A percentile compares a stretch with the other conserved stretches of the same genome.
Evolutionary conservation across 2,888 invertebrate species (phyloP).

Genomic region (Scaptomyza tumidula): DNA sequence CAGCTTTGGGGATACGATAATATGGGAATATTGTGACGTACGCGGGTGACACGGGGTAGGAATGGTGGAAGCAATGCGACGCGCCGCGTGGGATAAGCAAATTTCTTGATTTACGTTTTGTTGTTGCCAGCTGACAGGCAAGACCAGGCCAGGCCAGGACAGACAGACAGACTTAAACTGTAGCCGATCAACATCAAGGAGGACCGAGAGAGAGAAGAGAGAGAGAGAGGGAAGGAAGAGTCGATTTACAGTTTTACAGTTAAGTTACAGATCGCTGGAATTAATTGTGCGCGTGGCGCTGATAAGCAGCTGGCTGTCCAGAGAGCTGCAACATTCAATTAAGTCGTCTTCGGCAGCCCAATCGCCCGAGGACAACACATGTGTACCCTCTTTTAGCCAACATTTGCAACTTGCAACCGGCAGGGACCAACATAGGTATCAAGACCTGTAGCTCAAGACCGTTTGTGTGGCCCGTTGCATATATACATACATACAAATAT

Average conservation of each 20-base stretch:
- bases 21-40: not conserved
- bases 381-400: constrained; percentile 20
- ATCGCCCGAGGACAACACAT: constrained; percentile 26
- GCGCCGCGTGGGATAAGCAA: constrained; percentile 73
- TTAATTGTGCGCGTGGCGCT: constrained; percentile 70
- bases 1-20: constrained; percentile 1
- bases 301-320: constrained; percentile 71
- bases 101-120: constrained; percentile 76
- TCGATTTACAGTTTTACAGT: constrained; percentile 67
- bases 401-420: constrained; percentile 1
- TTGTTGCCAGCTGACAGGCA: constrained; percentile 61
- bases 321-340: constrained; percentile 62
- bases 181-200: constrained; percentile 7
- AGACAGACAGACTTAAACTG: not conserved
- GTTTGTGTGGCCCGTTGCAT: constrained; percentile 3
- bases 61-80: constrained; percentile 10
- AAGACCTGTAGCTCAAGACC: not conserved
- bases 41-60: too few relatives aligned
- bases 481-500: not conserved
- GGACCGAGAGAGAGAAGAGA: not conserved
- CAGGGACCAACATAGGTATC: constrained; percentile 1
- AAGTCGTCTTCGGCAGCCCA: constrained; percentile 56
- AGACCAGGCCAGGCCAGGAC: constrained; percentile 11
- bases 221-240: constrained; percentile 1
- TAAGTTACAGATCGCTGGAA: constrained; percentile 74